Conservation (phyloP, 2,797 vertebrate genomes). For the Erpetoichthys calabaricus region DNA sequence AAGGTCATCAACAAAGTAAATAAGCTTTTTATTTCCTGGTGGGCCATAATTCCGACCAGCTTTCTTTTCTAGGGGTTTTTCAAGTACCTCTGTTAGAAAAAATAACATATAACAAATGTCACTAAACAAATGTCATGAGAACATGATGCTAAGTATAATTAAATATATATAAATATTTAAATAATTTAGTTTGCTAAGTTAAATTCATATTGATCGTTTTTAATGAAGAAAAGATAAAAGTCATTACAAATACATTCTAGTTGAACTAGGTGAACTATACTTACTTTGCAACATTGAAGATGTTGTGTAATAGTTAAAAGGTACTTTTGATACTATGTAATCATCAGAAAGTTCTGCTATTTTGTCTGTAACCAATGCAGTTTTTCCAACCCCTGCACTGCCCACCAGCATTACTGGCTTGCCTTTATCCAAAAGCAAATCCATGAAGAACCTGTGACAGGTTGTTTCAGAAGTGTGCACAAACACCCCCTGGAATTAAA, state of each 20-base stretch:
- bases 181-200: too few relatives aligned
- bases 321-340: conserved; percentile 44
- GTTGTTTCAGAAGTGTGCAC: conserved; percentile 58
- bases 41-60: conserved; percentile 49
- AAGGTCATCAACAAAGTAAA: conserved; percentile 63
- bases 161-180: too few relatives aligned
- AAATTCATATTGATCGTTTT: too few relatives aligned
- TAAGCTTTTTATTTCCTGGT: conserved; percentile 51
- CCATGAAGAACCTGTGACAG: conserved; percentile 50
- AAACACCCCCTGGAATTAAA: conserved; percentile 53
- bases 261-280: conserved; percentile 16
- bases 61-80: conserved; percentile 62
- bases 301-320: conserved; percentile 59
- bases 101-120: background rate
- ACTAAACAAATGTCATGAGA: too few relatives aligned
- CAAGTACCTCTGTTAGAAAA: conserved; percentile 47
- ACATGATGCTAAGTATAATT: too few relatives aligned
- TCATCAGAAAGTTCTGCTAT: conserved; percentile 49
- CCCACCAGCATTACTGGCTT: conserved; percentile 63
- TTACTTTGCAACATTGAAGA: conserved; percentile 60
- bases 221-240: too few relatives aligned
- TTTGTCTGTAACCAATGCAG: conserved; percentile 41
- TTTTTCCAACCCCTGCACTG: conserved; percentile 59
- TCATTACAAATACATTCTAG: too few relatives aligned
- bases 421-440: conserved; percentile 54